Conservation (phyloP, 2,888 invertebrate species). For the Ichneumon xanthorius region DNA sequence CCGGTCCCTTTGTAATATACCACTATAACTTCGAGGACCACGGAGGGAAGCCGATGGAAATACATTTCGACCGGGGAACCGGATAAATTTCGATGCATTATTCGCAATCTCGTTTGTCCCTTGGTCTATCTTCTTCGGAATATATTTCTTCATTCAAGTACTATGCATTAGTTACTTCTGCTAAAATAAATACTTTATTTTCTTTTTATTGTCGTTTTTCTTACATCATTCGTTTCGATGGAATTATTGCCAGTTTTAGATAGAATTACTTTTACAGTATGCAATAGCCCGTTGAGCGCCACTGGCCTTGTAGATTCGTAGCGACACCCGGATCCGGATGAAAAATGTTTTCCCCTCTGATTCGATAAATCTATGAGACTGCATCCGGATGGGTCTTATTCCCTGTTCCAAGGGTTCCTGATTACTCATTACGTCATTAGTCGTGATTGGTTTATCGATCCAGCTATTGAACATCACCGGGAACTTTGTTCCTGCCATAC, state of each 20-base stretch:
- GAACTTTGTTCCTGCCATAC: background rate
- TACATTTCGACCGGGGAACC: slow-evolving; percentile 16
- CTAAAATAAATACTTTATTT: background rate
- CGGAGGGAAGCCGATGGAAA: slow-evolving; percentile 28
- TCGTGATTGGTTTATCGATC: slow-evolving; percentile 22
- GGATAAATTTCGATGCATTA: slow-evolving; percentile 54
- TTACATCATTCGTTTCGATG: background rate
- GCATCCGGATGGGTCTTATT: slow-evolving; percentile 27
- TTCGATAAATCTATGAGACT: slow-evolving; percentile 46
- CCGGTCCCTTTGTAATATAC: slow-evolving; percentile 51
- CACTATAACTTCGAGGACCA: background rate
- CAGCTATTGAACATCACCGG: background rate
- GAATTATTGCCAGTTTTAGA: background rate
- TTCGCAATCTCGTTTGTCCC: slow-evolving; percentile 32
- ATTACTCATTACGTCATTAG: slow-evolving; percentile 25
- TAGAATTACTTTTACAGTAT: background rate
- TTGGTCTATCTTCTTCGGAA: background rate
- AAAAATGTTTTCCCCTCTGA: slow-evolving; percentile 30
- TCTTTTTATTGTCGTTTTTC: background rate
- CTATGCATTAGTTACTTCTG: background rate
- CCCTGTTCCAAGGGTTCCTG: background rate
- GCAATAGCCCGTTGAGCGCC: slow-evolving; percentile 23
- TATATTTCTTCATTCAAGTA: background rate
- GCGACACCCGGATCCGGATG: slow-evolving; percentile 29
- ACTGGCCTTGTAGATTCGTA: slow-evolving; percentile 6